A percentile compares a stretch with the other conserved stretches of the same genome.
Evolutionary conservation across 2,797 vertebrate genomes (phyloP).

Genomic region (Sarcophilus harrisii): DNA sequence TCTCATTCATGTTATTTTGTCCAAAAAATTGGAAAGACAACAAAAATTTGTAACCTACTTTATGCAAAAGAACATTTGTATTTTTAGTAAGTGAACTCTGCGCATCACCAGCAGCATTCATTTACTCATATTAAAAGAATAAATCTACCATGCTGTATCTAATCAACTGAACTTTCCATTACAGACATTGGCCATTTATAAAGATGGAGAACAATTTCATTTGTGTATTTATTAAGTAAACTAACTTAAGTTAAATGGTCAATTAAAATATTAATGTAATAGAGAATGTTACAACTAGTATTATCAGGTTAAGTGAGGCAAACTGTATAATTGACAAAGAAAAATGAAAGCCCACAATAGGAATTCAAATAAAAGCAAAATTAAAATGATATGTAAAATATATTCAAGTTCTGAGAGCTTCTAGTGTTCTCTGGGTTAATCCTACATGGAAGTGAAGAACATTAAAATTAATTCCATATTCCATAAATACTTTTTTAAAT

Average conservation of each 20-base stretch:
- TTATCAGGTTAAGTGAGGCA: constrained; percentile 76
- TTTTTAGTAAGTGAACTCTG: constrained; percentile 59
- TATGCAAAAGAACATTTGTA: neutral
- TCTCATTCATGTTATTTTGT: neutral
- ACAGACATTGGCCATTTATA: constrained; percentile 57
- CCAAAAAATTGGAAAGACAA: neutral
- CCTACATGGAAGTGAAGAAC: neutral
- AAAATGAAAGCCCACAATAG: constrained; percentile 72
- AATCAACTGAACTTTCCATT: constrained; percentile 62
- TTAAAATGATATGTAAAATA: constrained; percentile 25
- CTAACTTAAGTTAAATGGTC: constrained; percentile 77
- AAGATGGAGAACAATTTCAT: constrained; percentile 75
- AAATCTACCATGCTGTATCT: constrained; percentile 46
- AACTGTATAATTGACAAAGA: constrained; percentile 79
- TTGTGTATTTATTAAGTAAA: constrained; percentile 62
- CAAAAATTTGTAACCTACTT: constrained; percentile 46
- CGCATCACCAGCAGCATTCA: constrained; percentile 59
- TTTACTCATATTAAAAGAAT: constrained; percentile 73
- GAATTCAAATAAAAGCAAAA: constrained; percentile 60
- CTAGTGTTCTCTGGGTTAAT: constrained; percentile 79
- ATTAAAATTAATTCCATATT: neutral
- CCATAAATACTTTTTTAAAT: neutral
- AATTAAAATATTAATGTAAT: constrained; percentile 79
- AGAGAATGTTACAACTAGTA: constrained; percentile 74
- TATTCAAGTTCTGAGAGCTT: constrained; percentile 80